Evolutionary conservation across 2,797 vertebrate species (phyloP).

Genomic region (Sebastes iracundus): DNA sequence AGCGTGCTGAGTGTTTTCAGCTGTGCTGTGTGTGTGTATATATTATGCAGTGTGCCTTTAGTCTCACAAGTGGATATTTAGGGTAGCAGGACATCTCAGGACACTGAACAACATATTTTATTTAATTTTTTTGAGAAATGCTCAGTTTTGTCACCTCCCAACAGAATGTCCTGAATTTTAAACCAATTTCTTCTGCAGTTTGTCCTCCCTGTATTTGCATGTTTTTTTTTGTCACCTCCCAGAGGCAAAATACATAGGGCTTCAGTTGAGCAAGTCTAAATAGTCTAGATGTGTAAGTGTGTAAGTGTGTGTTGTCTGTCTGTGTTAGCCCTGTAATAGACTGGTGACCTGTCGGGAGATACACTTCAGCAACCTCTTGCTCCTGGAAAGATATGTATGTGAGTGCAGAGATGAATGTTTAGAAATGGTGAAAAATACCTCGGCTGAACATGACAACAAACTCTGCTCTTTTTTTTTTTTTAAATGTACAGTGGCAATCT

Average conservation of each 20-base stretch:
- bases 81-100: slow-evolving; percentile 9
- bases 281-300: slow-evolving; percentile 20
- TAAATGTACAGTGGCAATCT: neutral
- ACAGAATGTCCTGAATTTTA: slow-evolving; percentile 7
- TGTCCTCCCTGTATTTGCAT: slow-evolving; percentile 1
- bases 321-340: neutral
- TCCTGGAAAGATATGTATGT: neutral
- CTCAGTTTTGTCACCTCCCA: neutral
- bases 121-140: neutral
- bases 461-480: too few relatives aligned
- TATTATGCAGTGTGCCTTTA: neutral
- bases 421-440: neutral
- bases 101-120: slow-evolving; percentile 5
- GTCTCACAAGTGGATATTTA: slow-evolving; percentile 2
- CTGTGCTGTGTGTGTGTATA: neutral
- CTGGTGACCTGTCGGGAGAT: neutral
- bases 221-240: neutral
- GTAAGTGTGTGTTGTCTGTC: neutral
- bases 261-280: slow-evolving; percentile 30
- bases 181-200: neutral
- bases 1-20: slow-evolving; percentile 5
- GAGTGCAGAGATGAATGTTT: neutral
- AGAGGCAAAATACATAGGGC: slow-evolving; percentile 1
- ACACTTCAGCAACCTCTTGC: neutral
- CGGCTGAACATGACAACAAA: neutral